Base-by-base conservation (phyloP, 1,140 invertebrate species). In the Lysiphlebus fabarum region DNA sequence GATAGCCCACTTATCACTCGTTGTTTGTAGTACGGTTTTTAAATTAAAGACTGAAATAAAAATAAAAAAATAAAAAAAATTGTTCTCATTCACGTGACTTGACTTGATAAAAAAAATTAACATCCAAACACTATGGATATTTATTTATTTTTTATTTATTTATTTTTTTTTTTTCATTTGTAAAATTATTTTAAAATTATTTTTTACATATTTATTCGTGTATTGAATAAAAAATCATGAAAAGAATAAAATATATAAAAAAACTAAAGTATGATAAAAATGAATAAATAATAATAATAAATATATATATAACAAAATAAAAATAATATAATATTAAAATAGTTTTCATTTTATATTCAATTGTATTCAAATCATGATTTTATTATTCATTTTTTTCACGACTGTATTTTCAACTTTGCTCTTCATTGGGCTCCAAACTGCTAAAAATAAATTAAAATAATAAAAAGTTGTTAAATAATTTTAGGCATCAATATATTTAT, bases 331-430 rank as follows among this genome's bases (percentile, higher is more conserved):
- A 26, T 26, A 26, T 26, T 1, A 26, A 26, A 26, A 1, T 26
- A 17, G 17, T 17, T 17, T 33, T 49, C 48, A 49, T 49, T 34
- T 36, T 10, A 49, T 49, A 49, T 49, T 49, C 48, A 49, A 49
- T 49, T 49, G 48, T 49, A 49, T 49, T 49, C 48, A 49, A 49
- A 49, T 49, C 48, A 26, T 11, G 26, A 9, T 49, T 49, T 49
- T 49, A 49, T 49, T 49, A 49, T 49, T 49, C 48, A 49, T 49
- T 49, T 49, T 2, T 49, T 49, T 26, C 11, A 26, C 48, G 48
- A 49, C 26, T 49, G 48, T 17, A 49, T 49, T 49, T 49, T 49
- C 48, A 49, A 49, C 48, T 49, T 49, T 49, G 33, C n/a, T 49
- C 48, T 49, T 11, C 48, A 26, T 49, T 36, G 48, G 36, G 34